A percentile compares a stretch with the other conserved stretches of the same genome.
phyloP scores from a whole-genome alignment of 2,888 invertebrate genomes.

The Heliconius charithonia region DNA sequence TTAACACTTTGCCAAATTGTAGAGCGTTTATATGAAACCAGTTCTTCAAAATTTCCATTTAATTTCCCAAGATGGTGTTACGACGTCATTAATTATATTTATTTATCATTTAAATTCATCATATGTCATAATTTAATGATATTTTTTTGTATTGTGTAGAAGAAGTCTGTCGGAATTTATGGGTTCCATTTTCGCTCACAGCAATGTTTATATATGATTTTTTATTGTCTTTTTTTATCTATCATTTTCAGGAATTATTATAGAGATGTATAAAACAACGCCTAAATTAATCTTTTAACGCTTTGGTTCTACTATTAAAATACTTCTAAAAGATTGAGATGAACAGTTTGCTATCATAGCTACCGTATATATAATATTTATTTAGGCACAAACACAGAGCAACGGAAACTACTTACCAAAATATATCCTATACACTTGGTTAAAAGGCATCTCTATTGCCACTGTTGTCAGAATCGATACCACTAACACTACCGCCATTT shows the following conservation, averaged over 20 bases:
- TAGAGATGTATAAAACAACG: no score
- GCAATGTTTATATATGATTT: neutral
- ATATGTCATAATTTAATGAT: neutral
- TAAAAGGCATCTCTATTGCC: constrained; percentile 85
- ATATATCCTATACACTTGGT: constrained; percentile 81
- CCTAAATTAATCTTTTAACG: no score
- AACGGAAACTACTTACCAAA: constrained; percentile 64
- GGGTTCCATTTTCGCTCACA: neutral
- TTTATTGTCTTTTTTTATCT: neutral
- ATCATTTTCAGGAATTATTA: no score
- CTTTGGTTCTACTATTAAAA: no score
- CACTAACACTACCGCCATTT: constrained; percentile 71
- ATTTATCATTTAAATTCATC: no score
- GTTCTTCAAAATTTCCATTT: neutral
- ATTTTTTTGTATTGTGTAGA: neutral
- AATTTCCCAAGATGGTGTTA: neutral
- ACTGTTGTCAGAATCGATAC: constrained; percentile 79
- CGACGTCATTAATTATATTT: neutral
- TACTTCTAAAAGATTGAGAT: neutral
- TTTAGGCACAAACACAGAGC: neutral
- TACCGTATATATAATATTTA: neutral
- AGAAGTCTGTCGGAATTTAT: neutral
- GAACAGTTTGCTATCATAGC: neutral
- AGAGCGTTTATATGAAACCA: neutral
- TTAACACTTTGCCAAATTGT: constrained; percentile 9